Percentiles rank a stretch among this genome's conserved stretches.
Evolutionary conservation across 2,888 invertebrate species (phyloP).

Genomic region (Uloborus plumipes): DNA sequence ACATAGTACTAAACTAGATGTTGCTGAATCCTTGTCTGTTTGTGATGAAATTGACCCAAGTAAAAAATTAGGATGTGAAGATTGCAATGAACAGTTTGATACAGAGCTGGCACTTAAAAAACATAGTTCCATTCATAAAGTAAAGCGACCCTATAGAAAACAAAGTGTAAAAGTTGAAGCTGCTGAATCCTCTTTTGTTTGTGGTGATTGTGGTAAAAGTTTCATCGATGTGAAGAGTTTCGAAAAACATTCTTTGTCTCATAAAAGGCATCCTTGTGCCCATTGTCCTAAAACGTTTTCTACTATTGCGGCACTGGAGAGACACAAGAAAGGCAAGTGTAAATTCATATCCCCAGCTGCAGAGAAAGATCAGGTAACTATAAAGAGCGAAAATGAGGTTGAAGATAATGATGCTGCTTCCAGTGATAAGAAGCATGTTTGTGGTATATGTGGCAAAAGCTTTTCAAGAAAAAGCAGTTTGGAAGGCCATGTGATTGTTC

Average conservation of each 20-base stretch:
- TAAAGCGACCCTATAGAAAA: background rate
- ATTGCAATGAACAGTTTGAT: no score
- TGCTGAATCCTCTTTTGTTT: background rate
- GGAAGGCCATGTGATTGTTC: conserved; percentile 31
- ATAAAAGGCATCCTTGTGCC: conserved; percentile 19
- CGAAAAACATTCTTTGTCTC: conserved; percentile 7
- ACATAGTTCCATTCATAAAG: background rate
- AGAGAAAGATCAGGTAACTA: no score
- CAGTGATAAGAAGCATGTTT: conserved; percentile 27
- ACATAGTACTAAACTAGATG: background rate
- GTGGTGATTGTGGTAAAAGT: conserved; percentile 1
- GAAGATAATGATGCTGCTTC: background rate
- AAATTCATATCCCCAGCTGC: background rate
- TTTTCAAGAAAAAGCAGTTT: conserved; percentile 38
- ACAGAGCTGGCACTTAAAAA: background rate
- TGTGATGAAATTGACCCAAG: background rate
- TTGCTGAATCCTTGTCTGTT: background rate
- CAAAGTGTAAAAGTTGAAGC: background rate
- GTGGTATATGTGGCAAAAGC: conserved; percentile 38
- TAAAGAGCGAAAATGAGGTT: background rate
- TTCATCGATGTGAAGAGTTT: background rate
- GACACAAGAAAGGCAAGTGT: conserved; percentile 10
- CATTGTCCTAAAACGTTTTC: conserved; percentile 28
- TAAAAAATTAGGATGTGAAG: no score
- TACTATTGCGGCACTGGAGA: conserved; percentile 18